Evolutionary conservation across 35 echinoderm and acorn worm genomes (phyloP).

Genomic region (Hemicentrotus pulcherrimus): DNA sequence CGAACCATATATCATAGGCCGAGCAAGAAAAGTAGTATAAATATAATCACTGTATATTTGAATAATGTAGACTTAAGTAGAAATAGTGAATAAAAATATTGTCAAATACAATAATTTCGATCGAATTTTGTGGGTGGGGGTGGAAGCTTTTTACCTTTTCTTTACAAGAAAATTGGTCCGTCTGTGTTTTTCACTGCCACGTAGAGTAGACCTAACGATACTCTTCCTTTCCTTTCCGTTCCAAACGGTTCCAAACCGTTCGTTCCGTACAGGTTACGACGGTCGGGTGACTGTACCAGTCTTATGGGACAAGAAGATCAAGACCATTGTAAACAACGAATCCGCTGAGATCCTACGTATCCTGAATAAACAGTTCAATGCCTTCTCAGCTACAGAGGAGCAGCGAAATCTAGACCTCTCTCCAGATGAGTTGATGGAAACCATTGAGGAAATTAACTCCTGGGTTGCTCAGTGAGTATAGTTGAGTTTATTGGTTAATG

Average conservation of each 20-base stretch:
- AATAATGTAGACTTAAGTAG: no score
- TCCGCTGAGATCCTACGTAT: slow-evolving; percentile 87
- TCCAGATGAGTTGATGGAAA: slow-evolving; percentile 61
- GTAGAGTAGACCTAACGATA: background rate
- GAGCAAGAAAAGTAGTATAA: no score
- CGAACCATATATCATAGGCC: no score
- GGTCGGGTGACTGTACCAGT: slow-evolving; percentile 75
- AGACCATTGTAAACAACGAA: slow-evolving; percentile 91
- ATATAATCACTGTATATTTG: no score
- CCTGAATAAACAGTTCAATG: slow-evolving; percentile 83
- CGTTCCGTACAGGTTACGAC: slow-evolving; percentile 34
- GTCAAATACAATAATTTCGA: no score
- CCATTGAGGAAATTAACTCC: slow-evolving; percentile 78
- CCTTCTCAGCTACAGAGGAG: slow-evolving; percentile 65
- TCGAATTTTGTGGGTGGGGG: no score
- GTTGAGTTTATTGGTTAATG: background rate
- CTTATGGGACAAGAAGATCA: slow-evolving; percentile 78
- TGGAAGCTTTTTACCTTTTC: no score
- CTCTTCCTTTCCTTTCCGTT: background rate
- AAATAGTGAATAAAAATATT: no score
- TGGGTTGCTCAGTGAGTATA: slow-evolving; percentile 76
- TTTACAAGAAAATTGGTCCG: no score
- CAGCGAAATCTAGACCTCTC: slow-evolving; percentile 77
- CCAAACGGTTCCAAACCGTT: background rate
- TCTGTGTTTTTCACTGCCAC: background rate